Evolutionary conservation across 2,888 invertebrate species (phyloP), one percentile per base, ranked within the genome.

Genomic region (Clepsis dumicolana): DNA sequence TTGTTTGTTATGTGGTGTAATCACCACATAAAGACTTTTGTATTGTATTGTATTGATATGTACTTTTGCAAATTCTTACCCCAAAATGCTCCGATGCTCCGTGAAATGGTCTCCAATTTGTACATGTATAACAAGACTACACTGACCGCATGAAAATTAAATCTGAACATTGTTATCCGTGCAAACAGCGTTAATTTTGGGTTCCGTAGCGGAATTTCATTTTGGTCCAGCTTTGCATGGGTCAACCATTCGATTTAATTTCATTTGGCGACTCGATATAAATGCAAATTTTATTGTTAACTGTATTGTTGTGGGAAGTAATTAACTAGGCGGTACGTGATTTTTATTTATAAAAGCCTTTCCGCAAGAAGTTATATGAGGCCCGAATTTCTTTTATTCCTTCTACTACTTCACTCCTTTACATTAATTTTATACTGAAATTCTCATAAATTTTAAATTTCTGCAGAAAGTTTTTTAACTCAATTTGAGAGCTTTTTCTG

Each of bases 201-300:
- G 73, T 77, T 74, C 73, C 72, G 75, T 74, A 77, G 79, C 79
- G 74, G 79, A 83, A 81, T 82, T 81, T 80, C 74, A 74, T 79
- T 82, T 73, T 57, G 71, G 74, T 66, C 73, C 76, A 74, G 78
- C 75, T 82, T 79, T 80, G 78, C 79, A 78, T 73, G 79, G 79
- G 76, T 72, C 75, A 69, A 69, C 70, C 72, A 65, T 64, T 73
- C 77, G 77, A 80, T 80, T 83, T 78, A 79, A 82, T 80, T 77
- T 81, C 78, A 83, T 84, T 84, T 85, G 74, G 72, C 79, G 73
- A 80, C 77, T 75, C 82, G 76, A 86, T 86, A 82, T 81, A 78
- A 79, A 88, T 87, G 86, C 81, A 78, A 88, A 87, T 88, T 88
- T 84, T 76, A 85, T 71, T 77, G 78, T 77, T 74, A 77, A 77